phyloP scores from a whole-genome alignment of 2,113 vertebrate genomes.

The Mesoclemmys tuberculata region DNA sequence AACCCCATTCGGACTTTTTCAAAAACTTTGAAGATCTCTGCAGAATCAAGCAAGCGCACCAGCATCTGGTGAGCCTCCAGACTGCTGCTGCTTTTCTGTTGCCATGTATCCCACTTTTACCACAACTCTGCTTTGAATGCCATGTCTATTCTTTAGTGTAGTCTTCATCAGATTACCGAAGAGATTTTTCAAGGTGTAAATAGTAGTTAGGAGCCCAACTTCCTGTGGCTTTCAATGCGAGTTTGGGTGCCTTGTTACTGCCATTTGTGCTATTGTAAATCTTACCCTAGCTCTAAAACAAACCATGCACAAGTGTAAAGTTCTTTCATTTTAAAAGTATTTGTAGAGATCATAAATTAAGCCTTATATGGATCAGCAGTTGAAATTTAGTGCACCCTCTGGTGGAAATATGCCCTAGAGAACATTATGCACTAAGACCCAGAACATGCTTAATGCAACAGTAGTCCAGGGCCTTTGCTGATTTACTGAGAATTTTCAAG shows the following conservation, averaged over 20 bases:
- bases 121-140: not conserved
- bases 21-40: not conserved
- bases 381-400: slow-evolving; percentile 17
- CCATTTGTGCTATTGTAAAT: slow-evolving; percentile 12
- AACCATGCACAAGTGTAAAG: slow-evolving; percentile 11
- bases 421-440: not conserved
- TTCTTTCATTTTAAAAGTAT: slow-evolving; percentile 28
- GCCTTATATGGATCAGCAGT: slow-evolving; percentile 22
- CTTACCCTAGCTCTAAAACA: not conserved
- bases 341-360: slow-evolving; percentile 18
- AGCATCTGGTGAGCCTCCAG: not conserved
- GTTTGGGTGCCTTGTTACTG: not conserved
- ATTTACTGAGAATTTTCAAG: not conserved
- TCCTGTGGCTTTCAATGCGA: not conserved
- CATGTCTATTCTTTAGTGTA: slow-evolving; percentile 7
- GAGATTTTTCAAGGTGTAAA: slow-evolving; percentile 8
- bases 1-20: not conserved
- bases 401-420: not conserved
- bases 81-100: not conserved
- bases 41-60: not conserved
- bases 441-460: not conserved
- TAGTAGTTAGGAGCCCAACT: not conserved
- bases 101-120: not conserved
- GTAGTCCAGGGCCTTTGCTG: not conserved
- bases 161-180: slow-evolving; percentile 28